phyloP scores from a whole-genome alignment of 2,888 invertebrate species.

The Odontocolon sp. region DNA sequence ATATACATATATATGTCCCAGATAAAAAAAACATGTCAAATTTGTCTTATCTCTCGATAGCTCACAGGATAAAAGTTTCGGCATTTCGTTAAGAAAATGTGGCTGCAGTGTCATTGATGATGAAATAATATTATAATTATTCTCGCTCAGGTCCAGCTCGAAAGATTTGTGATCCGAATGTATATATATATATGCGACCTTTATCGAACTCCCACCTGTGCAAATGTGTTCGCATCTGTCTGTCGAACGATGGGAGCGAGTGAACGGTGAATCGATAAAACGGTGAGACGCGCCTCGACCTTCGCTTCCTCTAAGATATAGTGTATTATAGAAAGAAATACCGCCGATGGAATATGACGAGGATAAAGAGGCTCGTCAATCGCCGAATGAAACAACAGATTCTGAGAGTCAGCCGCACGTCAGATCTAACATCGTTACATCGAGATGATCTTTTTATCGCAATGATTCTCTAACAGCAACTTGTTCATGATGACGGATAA shows the following conservation, averaged over 20 bases:
- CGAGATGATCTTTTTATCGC: slow-evolving; percentile 9
- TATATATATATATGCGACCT: slow-evolving; percentile 43
- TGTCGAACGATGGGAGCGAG: slow-evolving; percentile 30
- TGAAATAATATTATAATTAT: slow-evolving; percentile 2
- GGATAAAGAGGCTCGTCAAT: slow-evolving; percentile 33
- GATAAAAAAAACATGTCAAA: too few relatives aligned
- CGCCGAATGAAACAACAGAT: slow-evolving; percentile 25
- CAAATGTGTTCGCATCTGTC: slow-evolving; percentile 15
- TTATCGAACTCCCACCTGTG: slow-evolving; percentile 27
- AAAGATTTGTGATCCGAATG: slow-evolving; percentile 42
- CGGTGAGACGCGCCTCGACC: slow-evolving; percentile 53
- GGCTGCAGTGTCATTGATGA: background rate
- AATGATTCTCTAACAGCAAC: background rate
- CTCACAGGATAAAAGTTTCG: background rate
- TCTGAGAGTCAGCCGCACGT: background rate
- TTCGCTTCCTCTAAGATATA: slow-evolving; percentile 39
- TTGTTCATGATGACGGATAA: too few relatives aligned
- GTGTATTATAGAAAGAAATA: slow-evolving; percentile 46
- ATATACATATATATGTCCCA: too few relatives aligned
- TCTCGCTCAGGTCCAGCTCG: background rate
- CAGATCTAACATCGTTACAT: slow-evolving; percentile 16
- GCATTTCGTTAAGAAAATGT: background rate
- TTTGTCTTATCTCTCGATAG: background rate
- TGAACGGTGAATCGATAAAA: slow-evolving; percentile 55
- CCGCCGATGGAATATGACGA: slow-evolving; percentile 34